Conservation (phyloP, 2,888 invertebrate genomes). For the Cephus pulcher region DNA sequence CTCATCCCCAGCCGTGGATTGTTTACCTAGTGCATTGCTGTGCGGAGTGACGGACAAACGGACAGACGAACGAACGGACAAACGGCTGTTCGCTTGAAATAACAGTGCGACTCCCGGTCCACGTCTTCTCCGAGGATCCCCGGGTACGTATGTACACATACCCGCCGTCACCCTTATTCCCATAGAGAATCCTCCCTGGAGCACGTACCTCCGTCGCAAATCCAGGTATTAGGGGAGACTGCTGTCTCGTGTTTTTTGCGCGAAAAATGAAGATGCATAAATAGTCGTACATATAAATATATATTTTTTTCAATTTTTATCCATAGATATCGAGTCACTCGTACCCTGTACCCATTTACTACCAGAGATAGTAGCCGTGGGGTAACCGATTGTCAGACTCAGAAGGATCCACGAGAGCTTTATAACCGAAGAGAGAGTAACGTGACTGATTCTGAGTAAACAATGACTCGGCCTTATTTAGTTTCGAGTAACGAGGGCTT, state of each 20-base stretch:
- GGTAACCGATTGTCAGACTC: not conserved
- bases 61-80: slow-evolving; percentile 38
- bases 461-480: not conserved
- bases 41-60: slow-evolving; percentile 47
- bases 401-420: not conserved
- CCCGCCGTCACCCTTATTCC: slow-evolving; percentile 7
- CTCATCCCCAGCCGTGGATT: slow-evolving; percentile 46
- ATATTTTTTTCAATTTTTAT: not conserved
- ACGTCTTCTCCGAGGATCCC: slow-evolving; percentile 15
- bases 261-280: not conserved
- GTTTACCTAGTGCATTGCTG: slow-evolving; percentile 55
- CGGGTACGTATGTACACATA: not conserved
- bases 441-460: not conserved
- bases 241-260: not conserved
- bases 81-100: slow-evolving; percentile 55
- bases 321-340: not conserved
- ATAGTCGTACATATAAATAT: not conserved
- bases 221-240: not conserved
- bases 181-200: not conserved
- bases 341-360: not conserved
- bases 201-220: slow-evolving; percentile 6
- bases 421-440: not conserved
- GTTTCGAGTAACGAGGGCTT: not conserved
- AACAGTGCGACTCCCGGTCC: slow-evolving; percentile 47
- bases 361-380: not conserved